phyloP scores from a whole-genome alignment of 2,113 vertebrate species.

The Nematolebias whitei region DNA sequence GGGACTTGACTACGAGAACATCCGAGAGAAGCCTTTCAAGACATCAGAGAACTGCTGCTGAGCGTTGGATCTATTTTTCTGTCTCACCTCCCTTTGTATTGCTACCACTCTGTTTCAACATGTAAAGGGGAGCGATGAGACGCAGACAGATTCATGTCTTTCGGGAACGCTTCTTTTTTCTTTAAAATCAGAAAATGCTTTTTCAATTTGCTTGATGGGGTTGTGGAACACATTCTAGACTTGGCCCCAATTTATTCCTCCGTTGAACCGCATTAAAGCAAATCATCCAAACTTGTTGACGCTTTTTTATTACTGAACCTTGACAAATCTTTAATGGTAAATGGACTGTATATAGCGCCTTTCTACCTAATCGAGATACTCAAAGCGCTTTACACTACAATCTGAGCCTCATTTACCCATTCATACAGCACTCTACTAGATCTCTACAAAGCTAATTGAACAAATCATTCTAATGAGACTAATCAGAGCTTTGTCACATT shows the following conservation, averaged over 20 bases:
- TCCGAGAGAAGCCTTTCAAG: constrained; percentile 46
- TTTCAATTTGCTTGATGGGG: constrained; percentile 34
- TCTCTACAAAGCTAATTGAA: too few relatives aligned
- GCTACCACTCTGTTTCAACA: constrained; percentile 26
- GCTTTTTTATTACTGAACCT: constrained; percentile 13
- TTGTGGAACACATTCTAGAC: constrained; percentile 1
- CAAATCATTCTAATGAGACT: too few relatives aligned
- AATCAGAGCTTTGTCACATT: too few relatives aligned
- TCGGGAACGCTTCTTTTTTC: constrained; percentile 19
- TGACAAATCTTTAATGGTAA: constrained; percentile 46
- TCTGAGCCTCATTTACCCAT: too few relatives aligned
- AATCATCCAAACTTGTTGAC: neutral
- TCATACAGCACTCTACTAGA: too few relatives aligned
- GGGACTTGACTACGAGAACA: constrained; percentile 33
- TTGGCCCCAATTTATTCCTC: neutral
- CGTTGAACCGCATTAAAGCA: neutral
- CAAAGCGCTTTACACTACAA: too few relatives aligned
- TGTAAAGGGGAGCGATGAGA: constrained; percentile 36
- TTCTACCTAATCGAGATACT: too few relatives aligned
- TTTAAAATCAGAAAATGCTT: constrained; percentile 21
- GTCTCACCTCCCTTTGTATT: constrained; percentile 38
- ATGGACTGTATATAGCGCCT: too few relatives aligned
- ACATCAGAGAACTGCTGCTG: constrained; percentile 43
- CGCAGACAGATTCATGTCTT: constrained; percentile 32
- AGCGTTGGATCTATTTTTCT: constrained; percentile 38